Evolutionary conservation across 2,888 invertebrate species (phyloP).

Genomic region (Epinotia bilunana): DNA sequence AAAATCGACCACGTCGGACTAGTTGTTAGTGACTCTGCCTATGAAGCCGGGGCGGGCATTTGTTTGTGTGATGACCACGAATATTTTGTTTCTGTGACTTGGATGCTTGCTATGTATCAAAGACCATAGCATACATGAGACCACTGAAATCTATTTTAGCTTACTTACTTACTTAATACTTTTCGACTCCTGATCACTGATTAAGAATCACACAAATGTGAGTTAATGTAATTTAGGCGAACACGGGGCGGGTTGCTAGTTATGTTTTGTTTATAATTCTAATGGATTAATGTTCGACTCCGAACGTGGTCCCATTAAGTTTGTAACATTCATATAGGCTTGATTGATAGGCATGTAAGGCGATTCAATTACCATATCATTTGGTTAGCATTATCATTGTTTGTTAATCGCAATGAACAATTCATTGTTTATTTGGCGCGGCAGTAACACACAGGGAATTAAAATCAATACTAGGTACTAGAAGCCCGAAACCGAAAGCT

Average conservation of each 20-base stretch:
- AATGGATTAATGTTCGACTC: neutral
- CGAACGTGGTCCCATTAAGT: neutral
- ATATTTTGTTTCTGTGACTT: no score
- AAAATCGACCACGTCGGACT: neutral
- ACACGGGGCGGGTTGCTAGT: neutral
- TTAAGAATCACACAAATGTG: no score
- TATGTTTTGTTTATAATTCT: neutral
- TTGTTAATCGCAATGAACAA: constrained; percentile 20
- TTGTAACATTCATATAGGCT: neutral
- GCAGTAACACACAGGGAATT: neutral
- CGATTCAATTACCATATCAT: neutral
- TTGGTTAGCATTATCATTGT: constrained; percentile 17
- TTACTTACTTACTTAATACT: no score
- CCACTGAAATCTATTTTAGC: no score
- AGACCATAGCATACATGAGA: no score
- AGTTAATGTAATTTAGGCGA: neutral
- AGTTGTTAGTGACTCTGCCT: no score
- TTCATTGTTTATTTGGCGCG: constrained; percentile 22
- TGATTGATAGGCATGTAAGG: constrained; percentile 4
- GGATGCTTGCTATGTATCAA: no score
- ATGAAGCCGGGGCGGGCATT: no score
- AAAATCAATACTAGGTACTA: neutral
- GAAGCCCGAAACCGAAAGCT: no score
- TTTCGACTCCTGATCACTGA: no score
- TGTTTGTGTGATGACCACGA: no score